Conservation (phyloP, 2,797 vertebrate genomes). For the Schizopygopsis malacanthus region DNA sequence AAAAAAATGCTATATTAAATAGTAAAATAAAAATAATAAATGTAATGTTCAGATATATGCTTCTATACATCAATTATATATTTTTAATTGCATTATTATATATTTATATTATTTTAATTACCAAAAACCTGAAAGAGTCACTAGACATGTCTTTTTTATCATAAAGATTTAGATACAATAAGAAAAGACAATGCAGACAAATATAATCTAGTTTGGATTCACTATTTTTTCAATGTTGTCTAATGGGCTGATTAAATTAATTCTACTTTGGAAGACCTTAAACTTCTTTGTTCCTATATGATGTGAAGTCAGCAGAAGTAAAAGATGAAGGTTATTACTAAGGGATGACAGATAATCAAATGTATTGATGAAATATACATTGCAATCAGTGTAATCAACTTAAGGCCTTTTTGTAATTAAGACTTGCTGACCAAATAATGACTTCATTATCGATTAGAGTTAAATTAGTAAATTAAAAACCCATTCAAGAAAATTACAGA, state of each 20-base stretch:
- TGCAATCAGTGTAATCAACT: conserved; percentile 11
- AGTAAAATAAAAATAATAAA: background rate
- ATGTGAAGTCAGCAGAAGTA: conserved; percentile 8
- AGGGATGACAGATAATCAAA: background rate
- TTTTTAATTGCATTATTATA: no score
- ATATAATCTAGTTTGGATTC: background rate
- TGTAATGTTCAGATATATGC: background rate
- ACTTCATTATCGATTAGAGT: background rate
- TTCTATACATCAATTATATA: background rate
- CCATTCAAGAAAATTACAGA: background rate
- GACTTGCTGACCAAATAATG: background rate
- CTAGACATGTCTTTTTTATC: no score
- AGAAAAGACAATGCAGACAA: background rate
- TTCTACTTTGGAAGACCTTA: background rate
- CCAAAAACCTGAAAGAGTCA: no score
- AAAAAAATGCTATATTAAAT: background rate
- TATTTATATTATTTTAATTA: background rate
- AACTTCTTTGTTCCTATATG: background rate
- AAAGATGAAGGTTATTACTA: background rate
- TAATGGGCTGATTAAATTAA: background rate
- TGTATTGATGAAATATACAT: background rate
- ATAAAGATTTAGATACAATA: background rate
- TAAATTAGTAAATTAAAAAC: conserved; percentile 12
- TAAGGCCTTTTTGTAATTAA: background rate
- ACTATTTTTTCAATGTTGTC: background rate